Base-by-base conservation (phyloP, 2,113 vertebrate genomes). In the Mirza zaza region DNA sequence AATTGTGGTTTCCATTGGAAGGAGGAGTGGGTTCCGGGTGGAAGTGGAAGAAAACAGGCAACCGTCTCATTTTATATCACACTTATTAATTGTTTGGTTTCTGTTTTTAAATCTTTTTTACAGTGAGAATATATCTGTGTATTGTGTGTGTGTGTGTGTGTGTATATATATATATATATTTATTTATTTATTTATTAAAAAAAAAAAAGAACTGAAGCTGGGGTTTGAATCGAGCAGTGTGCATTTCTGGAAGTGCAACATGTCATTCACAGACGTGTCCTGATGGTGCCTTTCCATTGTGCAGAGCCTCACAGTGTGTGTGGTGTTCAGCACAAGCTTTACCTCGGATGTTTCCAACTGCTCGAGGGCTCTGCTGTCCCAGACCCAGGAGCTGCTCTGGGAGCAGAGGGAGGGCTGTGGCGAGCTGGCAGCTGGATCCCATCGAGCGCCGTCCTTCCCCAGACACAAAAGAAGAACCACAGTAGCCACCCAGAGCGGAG, bases 391-490 rank as follows among this genome's bases (percentile, higher is more conserved):
- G 32, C 63, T 52, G 59, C 70, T 92, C 13, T 79, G 87, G 36
- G 61, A 70, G 67, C 3, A 57, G 52, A 55, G 0, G 39, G 9
- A 8, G 34, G 20, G 77, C 42, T 52, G 68, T 36, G 18, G 20
- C 2, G 20, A 73, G 77, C 65, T 63, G 59, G 88, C 97, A 97
- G 96, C 97, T 97, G 96, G 77, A 85, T 95, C 79, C 79, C n/a
- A 85, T 91, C 4, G 80, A 87, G 29, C 25, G 50, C 45, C n/a
- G 82, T 75, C 91, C 73, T 95, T 91, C 94, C 71, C 73, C 94
- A 96, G 93, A 87, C 86, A 96, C 97, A 96, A 92, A 97, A 68
- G 94, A 82, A 77, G 87, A 93, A 97, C 91, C 96, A 91, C 95
- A 95, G 91, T 77, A 94, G 94, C 97, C 97, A 98, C 95, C 89